phyloP scores from a whole-genome alignment of 30 jellyfish, hydroid and myxozoan species.

The Rhopilema esculentum region DNA sequence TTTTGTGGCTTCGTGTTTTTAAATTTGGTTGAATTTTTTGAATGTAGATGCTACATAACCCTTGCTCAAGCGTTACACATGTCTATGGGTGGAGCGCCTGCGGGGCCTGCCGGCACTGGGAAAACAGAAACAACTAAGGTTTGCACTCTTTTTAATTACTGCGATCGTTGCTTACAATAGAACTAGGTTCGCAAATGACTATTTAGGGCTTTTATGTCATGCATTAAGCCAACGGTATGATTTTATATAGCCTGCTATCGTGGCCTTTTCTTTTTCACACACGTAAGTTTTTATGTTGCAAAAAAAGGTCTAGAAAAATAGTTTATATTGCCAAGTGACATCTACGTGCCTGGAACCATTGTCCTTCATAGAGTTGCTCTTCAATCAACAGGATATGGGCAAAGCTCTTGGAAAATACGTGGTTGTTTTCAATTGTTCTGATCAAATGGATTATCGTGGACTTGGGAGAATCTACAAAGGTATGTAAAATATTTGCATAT shows the following conservation, averaged over 20 bases:
- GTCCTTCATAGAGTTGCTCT: neutral
- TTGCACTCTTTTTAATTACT: neutral
- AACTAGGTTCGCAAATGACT: neutral
- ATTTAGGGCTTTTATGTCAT: no score
- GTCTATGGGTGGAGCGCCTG: slow-evolving; percentile 99
- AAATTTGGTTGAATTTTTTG: neutral
- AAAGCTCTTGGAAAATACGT: slow-evolving; percentile 97
- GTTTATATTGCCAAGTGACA: no score
- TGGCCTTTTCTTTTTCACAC: no score
- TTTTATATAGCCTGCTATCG: no score
- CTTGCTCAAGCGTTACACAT: slow-evolving; percentile 94
- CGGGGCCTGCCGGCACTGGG: slow-evolving; percentile 98
- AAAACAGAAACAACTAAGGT: slow-evolving; percentile 85
- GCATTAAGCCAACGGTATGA: no score
- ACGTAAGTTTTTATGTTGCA: no score
- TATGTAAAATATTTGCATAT: neutral
- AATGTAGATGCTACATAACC: slow-evolving; percentile 83
- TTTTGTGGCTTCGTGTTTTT: neutral
- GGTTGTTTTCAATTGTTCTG: slow-evolving; percentile 94
- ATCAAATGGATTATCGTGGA: slow-evolving; percentile 96
- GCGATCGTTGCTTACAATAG: neutral
- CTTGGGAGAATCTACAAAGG: slow-evolving; percentile 95
- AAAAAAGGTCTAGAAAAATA: no score
- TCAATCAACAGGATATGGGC: slow-evolving; percentile 81
- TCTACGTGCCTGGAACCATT: neutral